Conservation (phyloP, 1,140 invertebrate genomes). For the Eriocheir sinensis region DNA sequence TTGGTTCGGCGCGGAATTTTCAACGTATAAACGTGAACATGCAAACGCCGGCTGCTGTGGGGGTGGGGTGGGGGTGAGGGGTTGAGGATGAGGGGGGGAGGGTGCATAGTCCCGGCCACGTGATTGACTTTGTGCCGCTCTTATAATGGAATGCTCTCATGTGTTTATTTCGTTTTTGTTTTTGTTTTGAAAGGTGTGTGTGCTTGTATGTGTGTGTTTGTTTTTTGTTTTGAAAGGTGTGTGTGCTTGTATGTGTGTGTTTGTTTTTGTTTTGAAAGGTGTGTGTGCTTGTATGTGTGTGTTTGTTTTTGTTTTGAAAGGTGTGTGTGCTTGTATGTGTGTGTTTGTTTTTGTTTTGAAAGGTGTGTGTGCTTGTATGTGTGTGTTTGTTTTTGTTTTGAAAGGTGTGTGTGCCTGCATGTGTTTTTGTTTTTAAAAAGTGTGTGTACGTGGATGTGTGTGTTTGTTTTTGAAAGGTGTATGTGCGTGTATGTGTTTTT, state of each 20-base stretch:
- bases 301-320: neutral
- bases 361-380: neutral
- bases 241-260: neutral
- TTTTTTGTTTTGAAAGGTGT: too few relatives aligned
- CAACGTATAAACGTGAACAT: neutral
- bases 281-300: neutral
- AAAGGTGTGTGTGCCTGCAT: neutral
- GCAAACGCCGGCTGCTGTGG: neutral
- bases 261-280: neutral
- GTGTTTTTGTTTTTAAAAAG: neutral
- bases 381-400: conserved; percentile 15
- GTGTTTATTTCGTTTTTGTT: too few relatives aligned
- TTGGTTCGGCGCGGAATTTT: neutral
- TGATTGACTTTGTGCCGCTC: neutral
- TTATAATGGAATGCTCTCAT: neutral
- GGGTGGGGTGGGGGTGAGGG: neutral
- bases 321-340: neutral
- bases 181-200: neutral
- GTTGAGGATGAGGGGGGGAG: neutral
- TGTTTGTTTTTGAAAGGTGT: neutral
- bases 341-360: neutral
- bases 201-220: neutral
- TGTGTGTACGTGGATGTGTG: conserved; percentile 18
- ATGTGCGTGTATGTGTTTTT: neutral
- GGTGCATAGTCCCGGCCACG: neutral